Evolutionary conservation across 35 echinoderm and acorn worm species (phyloP), one percentile per base, ranked within the genome.

Genomic region (Ptychodera flava): DNA sequence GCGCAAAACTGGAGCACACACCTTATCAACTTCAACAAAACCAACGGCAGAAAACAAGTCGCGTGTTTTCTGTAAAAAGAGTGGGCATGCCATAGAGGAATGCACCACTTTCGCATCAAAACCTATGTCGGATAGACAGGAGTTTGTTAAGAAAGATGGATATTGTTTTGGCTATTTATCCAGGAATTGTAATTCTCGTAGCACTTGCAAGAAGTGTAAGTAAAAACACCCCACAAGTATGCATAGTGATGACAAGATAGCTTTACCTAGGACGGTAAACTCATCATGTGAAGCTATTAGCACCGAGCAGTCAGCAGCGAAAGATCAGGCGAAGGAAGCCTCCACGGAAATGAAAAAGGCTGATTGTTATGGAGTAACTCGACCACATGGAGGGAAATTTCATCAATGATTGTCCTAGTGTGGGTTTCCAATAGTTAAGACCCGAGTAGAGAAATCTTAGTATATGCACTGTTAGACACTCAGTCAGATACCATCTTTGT

Each of bases 401-500:
- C 38, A 37, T 90, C 92, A 12, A 76, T 84, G 84, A 93, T 93
- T 86, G 82, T 93, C 32, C 92, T 88, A 38, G 92, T 93, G 1
- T 86, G 87, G 88, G 78, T 93, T 0, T 93, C 83, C 16, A 84
- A 86, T 83, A 16, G 79, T 0, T 34, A 76, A 29, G 30, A 38
- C 29, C 91, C 81, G 15, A 38, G 64, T 16, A 85, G 79, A 38
- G 93, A 94, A n/a, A n/a, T n/a, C n/a, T n/a, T n/a, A n/a, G n/a
- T n/a, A n/a, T n/a, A n/a, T n/a, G n/a, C n/a, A n/a, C 31, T 95
- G 2, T 32, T 95, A 33, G 93, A 95, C 79, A 91, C 90, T 35
- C 93, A 95, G 36, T 88, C 81, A 38, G 90, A 95, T 85, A 92
- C 85, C 16, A 89, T 87, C 16, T 92, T 92, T 34, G 28, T 79